These are phyloP conservation scores for Gastracanthus pulcherrimus DNA, from an alignment of 2,888 invertebrate species.

Conservation along the genomic window DNA sequence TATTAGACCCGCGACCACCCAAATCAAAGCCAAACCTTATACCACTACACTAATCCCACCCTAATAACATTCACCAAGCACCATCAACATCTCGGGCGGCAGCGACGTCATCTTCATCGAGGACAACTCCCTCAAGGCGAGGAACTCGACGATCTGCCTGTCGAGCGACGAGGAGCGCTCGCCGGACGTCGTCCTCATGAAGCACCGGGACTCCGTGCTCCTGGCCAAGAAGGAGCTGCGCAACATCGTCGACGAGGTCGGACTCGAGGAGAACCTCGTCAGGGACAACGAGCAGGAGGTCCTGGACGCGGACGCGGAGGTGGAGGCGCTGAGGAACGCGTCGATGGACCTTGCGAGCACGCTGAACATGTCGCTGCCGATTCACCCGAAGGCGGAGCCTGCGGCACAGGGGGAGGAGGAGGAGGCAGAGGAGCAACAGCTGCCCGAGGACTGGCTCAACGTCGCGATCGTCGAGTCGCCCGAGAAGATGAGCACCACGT, in stretches of 20 bases:
- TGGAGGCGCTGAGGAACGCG: not conserved
- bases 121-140: not conserved
- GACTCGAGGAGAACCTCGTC: no score
- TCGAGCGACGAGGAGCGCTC: conserved; percentile 44
- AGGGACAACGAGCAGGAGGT: not conserved
- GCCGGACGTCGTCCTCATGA: not conserved
- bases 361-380: not conserved
- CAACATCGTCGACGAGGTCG: not conserved
- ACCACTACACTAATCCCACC: no score
- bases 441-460: not conserved
- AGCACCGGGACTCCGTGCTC: not conserved
- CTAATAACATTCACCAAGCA: not conserved
- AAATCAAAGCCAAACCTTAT: no score
- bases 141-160: not conserved
- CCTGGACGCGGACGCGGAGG: not conserved
- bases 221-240: not conserved
- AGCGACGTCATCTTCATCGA: conserved; percentile 24
- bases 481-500: not conserved
- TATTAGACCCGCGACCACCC: no score
- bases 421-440: not conserved
- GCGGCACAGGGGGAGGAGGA: not conserved
- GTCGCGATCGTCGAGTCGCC: not conserved
- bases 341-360: not conserved
- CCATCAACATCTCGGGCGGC: not conserved
- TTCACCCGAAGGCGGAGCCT: not conserved